phyloP scores from a whole-genome alignment of 2,113 vertebrate species.

The Psephotus haematonotus region DNA sequence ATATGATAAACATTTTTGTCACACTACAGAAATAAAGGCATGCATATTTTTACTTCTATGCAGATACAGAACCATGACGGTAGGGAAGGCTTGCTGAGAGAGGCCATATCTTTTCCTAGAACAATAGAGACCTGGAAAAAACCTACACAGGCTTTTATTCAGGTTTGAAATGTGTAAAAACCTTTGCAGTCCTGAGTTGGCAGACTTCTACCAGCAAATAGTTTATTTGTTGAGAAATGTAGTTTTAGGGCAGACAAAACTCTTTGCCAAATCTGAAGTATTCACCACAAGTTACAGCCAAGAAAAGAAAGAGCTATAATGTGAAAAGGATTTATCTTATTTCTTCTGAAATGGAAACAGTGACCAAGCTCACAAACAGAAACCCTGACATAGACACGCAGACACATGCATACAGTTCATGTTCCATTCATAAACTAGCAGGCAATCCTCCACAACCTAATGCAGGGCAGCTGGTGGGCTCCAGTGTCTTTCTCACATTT shows the following conservation, averaged over 20 bases:
- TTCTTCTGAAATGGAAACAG: slow-evolving; percentile 62
- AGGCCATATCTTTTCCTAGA: neutral
- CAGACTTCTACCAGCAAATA: neutral
- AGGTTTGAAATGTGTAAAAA: neutral
- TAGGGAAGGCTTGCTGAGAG: neutral
- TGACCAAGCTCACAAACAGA: neutral
- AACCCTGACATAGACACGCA: neutral
- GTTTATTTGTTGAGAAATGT: neutral
- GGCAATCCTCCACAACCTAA: neutral
- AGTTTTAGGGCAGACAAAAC: slow-evolving; percentile 27
- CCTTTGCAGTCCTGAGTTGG: neutral
- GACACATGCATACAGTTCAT: neutral
- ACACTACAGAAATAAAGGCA: neutral
- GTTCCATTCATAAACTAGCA: neutral
- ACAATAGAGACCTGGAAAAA: neutral
- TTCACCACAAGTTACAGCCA: neutral
- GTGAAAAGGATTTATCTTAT: slow-evolving; percentile 48
- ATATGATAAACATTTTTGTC: neutral
- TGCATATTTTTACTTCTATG: neutral
- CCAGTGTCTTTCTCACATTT: neutral
- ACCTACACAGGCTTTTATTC: neutral
- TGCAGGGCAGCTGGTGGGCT: neutral
- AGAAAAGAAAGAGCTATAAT: neutral
- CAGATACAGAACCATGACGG: neutral
- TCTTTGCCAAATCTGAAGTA: slow-evolving; percentile 9